Evolutionary conservation across 1,140 invertebrate genomes (phyloP).

Genomic region (Eumaeus atala): DNA sequence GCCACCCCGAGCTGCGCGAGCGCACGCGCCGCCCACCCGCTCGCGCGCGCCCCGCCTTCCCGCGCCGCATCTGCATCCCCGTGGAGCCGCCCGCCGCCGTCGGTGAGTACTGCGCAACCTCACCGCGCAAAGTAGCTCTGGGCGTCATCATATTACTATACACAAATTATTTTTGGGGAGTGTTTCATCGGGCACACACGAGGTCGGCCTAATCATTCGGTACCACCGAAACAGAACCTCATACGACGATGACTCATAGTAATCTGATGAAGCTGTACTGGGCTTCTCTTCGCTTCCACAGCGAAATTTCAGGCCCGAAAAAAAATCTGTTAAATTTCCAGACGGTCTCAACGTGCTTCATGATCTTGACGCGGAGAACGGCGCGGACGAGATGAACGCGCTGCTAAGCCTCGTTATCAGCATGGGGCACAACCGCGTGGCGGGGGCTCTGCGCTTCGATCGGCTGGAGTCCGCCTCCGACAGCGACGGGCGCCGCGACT

Average conservation of each 20-base stretch:
- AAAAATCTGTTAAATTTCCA: constrained; percentile 23
- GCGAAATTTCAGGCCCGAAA: no score
- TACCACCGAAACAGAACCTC: no score
- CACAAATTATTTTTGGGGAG: no score
- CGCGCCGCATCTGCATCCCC: constrained; percentile 51
- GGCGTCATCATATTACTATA: no score
- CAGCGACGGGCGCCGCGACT: background rate
- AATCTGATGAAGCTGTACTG: no score
- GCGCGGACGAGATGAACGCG: constrained; percentile 70
- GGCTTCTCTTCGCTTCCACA: no score
- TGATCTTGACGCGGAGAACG: constrained; percentile 53
- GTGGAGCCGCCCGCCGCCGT: constrained; percentile 60
- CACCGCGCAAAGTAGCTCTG: no score
- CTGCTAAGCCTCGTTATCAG: constrained; percentile 63
- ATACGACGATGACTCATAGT: no score
- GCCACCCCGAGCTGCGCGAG: constrained; percentile 42
- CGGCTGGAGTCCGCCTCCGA: constrained; percentile 25
- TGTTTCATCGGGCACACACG: no score
- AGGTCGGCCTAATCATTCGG: no score
- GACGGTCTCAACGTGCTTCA: constrained; percentile 58
- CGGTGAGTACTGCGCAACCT: constrained; percentile 25
- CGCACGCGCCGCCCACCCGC: constrained; percentile 32
- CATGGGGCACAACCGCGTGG: constrained; percentile 59
- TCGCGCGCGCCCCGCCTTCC: constrained; percentile 20
- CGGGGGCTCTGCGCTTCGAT: constrained; percentile 54